Base-by-base conservation (phyloP, 2,888 invertebrate genomes). In the Sphecodes monilicornis region DNA sequence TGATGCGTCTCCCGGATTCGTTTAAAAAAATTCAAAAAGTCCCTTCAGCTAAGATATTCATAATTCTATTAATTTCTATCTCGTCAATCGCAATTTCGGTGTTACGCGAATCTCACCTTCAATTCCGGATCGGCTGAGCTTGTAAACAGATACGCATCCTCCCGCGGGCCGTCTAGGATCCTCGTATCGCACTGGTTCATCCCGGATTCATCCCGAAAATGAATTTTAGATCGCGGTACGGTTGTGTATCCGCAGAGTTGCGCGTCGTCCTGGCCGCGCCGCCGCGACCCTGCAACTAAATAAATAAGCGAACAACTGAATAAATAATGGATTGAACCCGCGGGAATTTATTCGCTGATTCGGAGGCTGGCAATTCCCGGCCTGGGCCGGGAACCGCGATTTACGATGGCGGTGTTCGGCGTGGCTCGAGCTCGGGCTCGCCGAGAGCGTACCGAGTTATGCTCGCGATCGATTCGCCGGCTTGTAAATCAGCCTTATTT, bases 181-280 rank as follows among this genome's bases (percentile, higher is more conserved):
- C 46, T 26, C 26, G 57, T 60, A 60, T 60, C 57, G 57, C 57
- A 26, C 16, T 6, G 16, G 74, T 79, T 87, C 89, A 89, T 88
- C 85, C 39, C 32, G 73, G 80, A 89, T 89, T 88, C 88, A 87
- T 87, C 78, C 82, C 68, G 88, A 83, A 83, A 88, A 88, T 88
- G 88, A 88, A 88, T 88, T 89, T 89, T 89, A 88, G 89, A 89
- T 89, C 76, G 66, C 78, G 36, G 75, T 39, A 54, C 78, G 76
- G 85, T 70, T 78, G 85, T 85, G 68, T 85, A 83, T 76, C 81
- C 87, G 71, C 87, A 82, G 68, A 83, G 78, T 83, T 78, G 80
- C 76, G 73, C 72, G 68, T 60, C 39, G 11, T 16, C 75, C 71
- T 50, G 50, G 68, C 68, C 43, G 32, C 36, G 66, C 10, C 36